Conservation (phyloP, 2,113 vertebrate genomes). For the Loxodonta africana region DNA sequence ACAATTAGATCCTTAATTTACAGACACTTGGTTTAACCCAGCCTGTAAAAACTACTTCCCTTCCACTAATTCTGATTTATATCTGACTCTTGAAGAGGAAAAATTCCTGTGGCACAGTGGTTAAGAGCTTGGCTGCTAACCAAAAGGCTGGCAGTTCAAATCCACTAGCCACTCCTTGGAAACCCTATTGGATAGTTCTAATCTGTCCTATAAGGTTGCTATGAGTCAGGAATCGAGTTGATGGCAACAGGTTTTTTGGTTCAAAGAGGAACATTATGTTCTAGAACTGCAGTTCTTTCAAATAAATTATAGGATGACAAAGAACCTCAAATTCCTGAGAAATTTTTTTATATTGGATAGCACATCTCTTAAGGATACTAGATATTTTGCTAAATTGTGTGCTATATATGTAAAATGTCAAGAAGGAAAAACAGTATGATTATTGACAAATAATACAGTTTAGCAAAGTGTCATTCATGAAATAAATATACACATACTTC, state of each 20-base stretch:
- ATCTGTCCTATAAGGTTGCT: too few species aligned
- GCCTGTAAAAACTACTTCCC: neutral
- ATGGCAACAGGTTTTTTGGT: too few species aligned
- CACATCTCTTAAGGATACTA: neutral
- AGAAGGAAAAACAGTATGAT: neutral
- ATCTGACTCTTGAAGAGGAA: neutral
- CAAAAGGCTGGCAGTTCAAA: too few species aligned
- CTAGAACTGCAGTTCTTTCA: neutral
- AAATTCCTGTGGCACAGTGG: too few species aligned
- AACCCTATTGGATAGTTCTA: too few species aligned
- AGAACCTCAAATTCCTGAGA: neutral
- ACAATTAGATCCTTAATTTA: neutral
- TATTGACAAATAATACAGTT: neutral
- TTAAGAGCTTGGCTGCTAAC: too few species aligned
- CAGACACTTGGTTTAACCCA: neutral
- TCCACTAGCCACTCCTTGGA: too few species aligned
- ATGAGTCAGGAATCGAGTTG: too few species aligned
- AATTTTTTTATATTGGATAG: conserved; percentile 24
- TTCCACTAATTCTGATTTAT: neutral
- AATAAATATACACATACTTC: neutral
- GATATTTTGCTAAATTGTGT: conserved; percentile 27
- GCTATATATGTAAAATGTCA: neutral
- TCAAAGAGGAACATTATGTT: neutral
- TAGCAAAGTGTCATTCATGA: neutral
- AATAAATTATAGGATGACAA: neutral